Base-by-base conservation (phyloP, 1,140 invertebrate species). In the Condylostylus longicornis region DNA sequence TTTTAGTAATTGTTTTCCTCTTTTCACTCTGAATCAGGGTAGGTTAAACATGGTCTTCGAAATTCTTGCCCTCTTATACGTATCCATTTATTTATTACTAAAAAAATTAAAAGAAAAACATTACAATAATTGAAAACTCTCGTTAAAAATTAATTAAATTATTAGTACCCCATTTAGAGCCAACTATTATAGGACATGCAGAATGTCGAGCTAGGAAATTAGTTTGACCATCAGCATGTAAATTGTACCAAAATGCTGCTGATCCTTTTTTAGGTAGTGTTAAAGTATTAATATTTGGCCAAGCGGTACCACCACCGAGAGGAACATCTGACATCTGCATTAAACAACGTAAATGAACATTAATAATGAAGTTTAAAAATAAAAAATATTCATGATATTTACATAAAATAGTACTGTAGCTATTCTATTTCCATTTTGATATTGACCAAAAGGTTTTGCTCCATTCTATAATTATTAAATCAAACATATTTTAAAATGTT, bases 211-310 rank as follows among this genome's bases (percentile, higher is more conserved):
- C 96, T 43, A 73, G 68, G 42, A 78, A 74, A 65, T 96, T 87
- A 1, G 89, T 98, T 41, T 74, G 69, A 33, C 75, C 69, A 67
- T 98, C 89, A 15, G 79, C 72, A 58, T 87, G 77, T 38, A 98
- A 65, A 68, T 98, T 98, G 54, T 84, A 79, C 94, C 94, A 98
- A 63, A 96, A 93, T 2, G 83, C 84, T 30, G 90, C 91, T 28
- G 79, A 70, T 12, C 87, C 81, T 62, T 90, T 91, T 54, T 75
- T 74, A 0, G 94, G 93, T 67, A 79, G 82, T 14, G 96, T 58
- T 28, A 81, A 70, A 31, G 85, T 66, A 15, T 79, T 80, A 25
- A 95, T 65, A 35, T 74, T 68, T 2, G 89, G 87, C 62, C 96
- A 97, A 13, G 94, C 91, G 1, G 91, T 97, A 8, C 83, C 87